Conservation (phyloP, 2,113 vertebrate genomes). For the Amphiprion ocellaris region DNA sequence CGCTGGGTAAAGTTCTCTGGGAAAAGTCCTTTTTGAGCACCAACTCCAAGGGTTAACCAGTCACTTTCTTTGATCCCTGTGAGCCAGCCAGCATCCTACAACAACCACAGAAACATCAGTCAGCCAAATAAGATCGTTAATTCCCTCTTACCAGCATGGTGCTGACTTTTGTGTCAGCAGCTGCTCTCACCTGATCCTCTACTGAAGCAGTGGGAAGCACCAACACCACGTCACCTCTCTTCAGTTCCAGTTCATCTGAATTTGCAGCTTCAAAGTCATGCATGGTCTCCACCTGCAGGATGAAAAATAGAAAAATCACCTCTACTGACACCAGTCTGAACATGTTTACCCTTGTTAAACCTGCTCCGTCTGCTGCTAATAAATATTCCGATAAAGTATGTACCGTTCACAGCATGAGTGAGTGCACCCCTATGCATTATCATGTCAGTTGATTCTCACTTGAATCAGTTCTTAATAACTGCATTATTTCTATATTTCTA, state of each 20-base stretch:
- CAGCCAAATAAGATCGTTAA: background rate
- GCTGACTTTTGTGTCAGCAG: background rate
- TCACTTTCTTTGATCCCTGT: slow-evolving; percentile 92
- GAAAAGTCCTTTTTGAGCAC: slow-evolving; percentile 92
- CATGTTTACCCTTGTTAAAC: too few species aligned
- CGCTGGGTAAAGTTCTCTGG: slow-evolving; percentile 94
- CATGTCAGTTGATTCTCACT: too few species aligned
- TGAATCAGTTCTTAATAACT: too few species aligned
- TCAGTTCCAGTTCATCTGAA: slow-evolving; percentile 92
- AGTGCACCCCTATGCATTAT: too few species aligned
- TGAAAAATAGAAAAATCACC: background rate
- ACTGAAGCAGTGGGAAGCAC: slow-evolving; percentile 90
- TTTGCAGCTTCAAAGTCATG: slow-evolving; percentile 98
- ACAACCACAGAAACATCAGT: background rate
- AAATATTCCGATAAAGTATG: too few species aligned
- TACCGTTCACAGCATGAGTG: too few species aligned
- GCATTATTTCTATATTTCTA: too few species aligned
- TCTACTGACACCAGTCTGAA: background rate
- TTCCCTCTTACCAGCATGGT: too few species aligned
- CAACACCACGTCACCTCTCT: slow-evolving; percentile 91
- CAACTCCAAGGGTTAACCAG: slow-evolving; percentile 88
- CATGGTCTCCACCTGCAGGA: slow-evolving; percentile 90
- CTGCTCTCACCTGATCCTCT: slow-evolving; percentile 92
- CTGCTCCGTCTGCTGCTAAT: too few species aligned
- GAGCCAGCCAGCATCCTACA: slow-evolving; percentile 97